Evolutionary conservation across 2,888 invertebrate species (phyloP).

Genomic region (Mesoligia furuncula): DNA sequence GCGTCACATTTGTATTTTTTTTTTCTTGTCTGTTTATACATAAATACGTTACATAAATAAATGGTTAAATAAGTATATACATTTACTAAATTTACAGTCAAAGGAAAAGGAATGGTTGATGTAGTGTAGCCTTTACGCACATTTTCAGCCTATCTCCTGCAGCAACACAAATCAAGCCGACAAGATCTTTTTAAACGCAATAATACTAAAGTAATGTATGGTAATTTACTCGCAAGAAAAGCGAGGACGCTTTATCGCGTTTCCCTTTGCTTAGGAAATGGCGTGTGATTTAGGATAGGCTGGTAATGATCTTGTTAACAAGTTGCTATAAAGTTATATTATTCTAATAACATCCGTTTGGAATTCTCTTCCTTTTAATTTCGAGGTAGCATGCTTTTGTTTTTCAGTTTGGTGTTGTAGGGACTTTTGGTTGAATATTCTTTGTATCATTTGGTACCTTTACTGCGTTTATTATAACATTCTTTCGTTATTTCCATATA

Average conservation of each 20-base stretch:
- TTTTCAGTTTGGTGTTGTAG: background rate
- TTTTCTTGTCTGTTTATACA: no score
- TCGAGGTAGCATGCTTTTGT: conserved; percentile 3
- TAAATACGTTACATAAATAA: background rate
- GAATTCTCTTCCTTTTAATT: conserved; percentile 43
- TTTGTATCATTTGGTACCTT: background rate
- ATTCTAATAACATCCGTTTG: conserved; percentile 46
- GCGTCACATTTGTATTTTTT: no score
- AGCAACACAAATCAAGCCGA: conserved; percentile 62
- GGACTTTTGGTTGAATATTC: background rate
- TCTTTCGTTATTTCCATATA: background rate
- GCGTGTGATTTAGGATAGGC: conserved; percentile 66
- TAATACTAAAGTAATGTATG: conserved; percentile 64
- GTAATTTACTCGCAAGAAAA: conserved; percentile 63
- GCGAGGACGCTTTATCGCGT: conserved; percentile 59
- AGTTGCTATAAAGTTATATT: conserved; percentile 63
- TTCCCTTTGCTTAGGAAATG: conserved; percentile 62
- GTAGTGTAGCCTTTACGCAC: background rate
- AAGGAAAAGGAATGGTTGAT: conserved; percentile 22
- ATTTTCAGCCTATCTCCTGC: conserved; percentile 50
- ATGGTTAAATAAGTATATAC: background rate
- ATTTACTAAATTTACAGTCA: background rate
- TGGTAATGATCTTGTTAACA: conserved; percentile 69
- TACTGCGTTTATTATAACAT: background rate
- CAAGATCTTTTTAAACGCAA: conserved; percentile 65